Conservation (phyloP, 1,140 invertebrate genomes). For the Diprion similis region DNA sequence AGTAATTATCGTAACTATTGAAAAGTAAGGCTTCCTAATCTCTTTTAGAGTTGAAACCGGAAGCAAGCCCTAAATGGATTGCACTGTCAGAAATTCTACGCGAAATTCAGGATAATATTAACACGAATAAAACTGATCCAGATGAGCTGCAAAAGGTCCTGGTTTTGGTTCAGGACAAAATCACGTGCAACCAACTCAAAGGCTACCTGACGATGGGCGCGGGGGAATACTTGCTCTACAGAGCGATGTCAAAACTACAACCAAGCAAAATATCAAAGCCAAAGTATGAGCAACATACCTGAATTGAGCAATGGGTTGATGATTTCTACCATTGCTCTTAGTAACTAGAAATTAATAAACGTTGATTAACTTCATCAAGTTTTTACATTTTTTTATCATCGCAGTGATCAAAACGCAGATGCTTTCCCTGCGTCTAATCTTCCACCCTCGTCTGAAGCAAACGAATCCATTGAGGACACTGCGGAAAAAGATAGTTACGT, state of each 20-base stretch:
- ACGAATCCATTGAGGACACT: slow-evolving; percentile 48
- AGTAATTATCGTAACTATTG: no score
- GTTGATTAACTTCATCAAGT: slow-evolving; percentile 28
- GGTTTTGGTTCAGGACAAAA: slow-evolving; percentile 83
- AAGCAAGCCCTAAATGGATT: slow-evolving; percentile 91
- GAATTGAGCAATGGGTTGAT: not conserved
- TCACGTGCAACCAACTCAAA: slow-evolving; percentile 83
- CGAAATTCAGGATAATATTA: slow-evolving; percentile 79
- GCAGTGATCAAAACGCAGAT: slow-evolving; percentile 13
- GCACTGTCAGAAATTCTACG: slow-evolving; percentile 79
- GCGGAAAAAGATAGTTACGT: slow-evolving; percentile 69
- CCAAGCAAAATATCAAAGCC: not conserved
- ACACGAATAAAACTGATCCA: slow-evolving; percentile 51
- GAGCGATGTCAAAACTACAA: slow-evolving; percentile 39
- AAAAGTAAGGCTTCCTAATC: not conserved
- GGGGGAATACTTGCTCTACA: slow-evolving; percentile 57
- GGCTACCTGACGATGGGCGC: slow-evolving; percentile 74
- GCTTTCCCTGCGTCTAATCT: slow-evolving; percentile 26
- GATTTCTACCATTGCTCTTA: slow-evolving; percentile 3
- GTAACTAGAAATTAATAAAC: slow-evolving; percentile 24
- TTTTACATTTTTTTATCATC: slow-evolving; percentile 63
- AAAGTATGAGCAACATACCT: not conserved
- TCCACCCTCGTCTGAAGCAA: not conserved
- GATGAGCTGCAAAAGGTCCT: slow-evolving; percentile 72
- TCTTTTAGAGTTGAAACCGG: slow-evolving; percentile 76